These are phyloP conservation scores for Pangasianodon hypophthalmus DNA, from an alignment of 2,113 vertebrate genomes.

Conservation along the genomic window DNA sequence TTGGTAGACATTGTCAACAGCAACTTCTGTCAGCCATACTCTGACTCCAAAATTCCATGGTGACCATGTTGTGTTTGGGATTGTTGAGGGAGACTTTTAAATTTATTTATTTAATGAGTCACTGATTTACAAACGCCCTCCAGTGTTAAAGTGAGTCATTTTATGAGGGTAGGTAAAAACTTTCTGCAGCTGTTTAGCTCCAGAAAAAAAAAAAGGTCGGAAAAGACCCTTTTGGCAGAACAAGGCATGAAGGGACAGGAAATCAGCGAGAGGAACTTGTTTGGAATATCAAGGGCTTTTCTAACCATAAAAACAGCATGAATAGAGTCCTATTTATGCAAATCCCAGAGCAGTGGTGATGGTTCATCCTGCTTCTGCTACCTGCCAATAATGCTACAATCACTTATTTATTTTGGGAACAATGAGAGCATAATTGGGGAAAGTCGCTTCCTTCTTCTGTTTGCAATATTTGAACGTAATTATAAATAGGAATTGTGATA, in stretches of 20 bases:
- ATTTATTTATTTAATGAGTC: constrained; percentile 32
- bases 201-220: constrained; percentile 9
- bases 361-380: background rate
- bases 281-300: constrained; percentile 59
- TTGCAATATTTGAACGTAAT: background rate
- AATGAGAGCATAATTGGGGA: background rate
- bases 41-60: constrained; percentile 29
- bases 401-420: background rate
- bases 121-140: constrained; percentile 14
- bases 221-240: constrained; percentile 56
- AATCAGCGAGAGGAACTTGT: constrained; percentile 42
- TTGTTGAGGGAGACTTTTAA: constrained; percentile 5
- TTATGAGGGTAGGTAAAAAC: constrained; percentile 17
- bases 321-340: constrained; percentile 6
- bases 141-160: constrained; percentile 43
- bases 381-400: constrained; percentile 5
- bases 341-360: constrained; percentile 15
- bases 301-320: constrained; percentile 47
- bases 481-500: background rate
- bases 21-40: background rate
- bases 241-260: constrained; percentile 58
- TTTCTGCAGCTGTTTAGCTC: constrained; percentile 50
- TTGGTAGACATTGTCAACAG: constrained; percentile 11
- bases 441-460: background rate
- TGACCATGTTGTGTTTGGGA: constrained; percentile 28